Evolutionary conservation across 2,797 vertebrate species (phyloP), one percentile per base, ranked within the genome.

Genomic region (Chanos chanos): DNA sequence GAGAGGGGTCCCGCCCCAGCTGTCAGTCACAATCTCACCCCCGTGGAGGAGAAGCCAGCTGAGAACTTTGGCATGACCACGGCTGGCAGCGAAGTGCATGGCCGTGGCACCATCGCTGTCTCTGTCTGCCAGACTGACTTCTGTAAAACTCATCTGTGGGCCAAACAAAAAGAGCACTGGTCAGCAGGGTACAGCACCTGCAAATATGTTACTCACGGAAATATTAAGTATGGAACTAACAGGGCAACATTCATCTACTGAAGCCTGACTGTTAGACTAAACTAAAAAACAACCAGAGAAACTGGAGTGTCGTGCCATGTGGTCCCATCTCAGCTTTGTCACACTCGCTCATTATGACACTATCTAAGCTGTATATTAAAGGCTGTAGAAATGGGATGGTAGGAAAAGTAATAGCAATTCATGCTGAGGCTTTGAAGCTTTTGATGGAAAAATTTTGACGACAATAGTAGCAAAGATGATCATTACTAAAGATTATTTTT

Each of bases 11-110:
- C 96, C 94, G 0, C 93, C 94, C 94, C 95, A 98, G 81, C 75
- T 68, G 33, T 99, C 96, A 0, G 81, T 86, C 7, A 86, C 77
- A 8, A 98, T 96, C 77, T 99, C 94, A n/a, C 94, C 94, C 0
- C 95, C 94, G 1, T 99, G 96, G 67, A 99, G 86, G 71, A 99
- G 90, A 61, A 99, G 87, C 96, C 96, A 99, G 87, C 94, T 97
- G 60, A 99, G 93, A 66, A 98, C 96, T 81, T 98, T 98, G 72
- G 95, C 79, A 0, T 98, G 96, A 39, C 96, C 96, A 0, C 94
- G 92, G 72, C 96, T 99, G 68, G 94, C 94, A 0, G 96, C 92
- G 0, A 99, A 99, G 77, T 99, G 96, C 96, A 98, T 96, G 72
- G 94, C 91, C 0, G 94, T 97, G 78, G 96, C 96, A 7, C 94